Base-by-base conservation (phyloP, 30 jellyfish, hydroid and myxozoan genomes). In the Hydractinia symbiolongicarpus region DNA sequence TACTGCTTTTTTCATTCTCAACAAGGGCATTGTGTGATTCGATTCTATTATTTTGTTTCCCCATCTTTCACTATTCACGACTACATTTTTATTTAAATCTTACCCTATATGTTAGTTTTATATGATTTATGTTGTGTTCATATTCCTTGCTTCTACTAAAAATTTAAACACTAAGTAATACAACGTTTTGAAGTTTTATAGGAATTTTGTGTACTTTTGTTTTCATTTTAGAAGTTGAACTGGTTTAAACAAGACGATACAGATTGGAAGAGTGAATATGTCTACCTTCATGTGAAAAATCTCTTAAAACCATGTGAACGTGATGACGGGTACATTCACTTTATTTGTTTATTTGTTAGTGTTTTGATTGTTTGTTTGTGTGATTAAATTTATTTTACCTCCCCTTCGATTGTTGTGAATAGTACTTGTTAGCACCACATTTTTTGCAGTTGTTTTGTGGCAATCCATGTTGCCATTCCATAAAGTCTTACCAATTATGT, bases 231-330 rank as follows among this genome's bases (percentile, higher is more conserved):
- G 74, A 64, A n/a, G 1, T n/a, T 6, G 6, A 64, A 64, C 40
- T 64, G 74, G 74, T 64, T 64, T n/a, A 44, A 51, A 6, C 74
- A 64, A 8, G 83, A 74, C 54, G 83, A 74, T 55, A 74, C 83
- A 2, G 66, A 74, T 51, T 74, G 57, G 67, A 74, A 74, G 66
- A 51, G 4, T 14, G 83, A 74, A 10, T 74, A 74, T 55, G 54
- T 74, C 68, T 74, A 17, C 20, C n/a, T 50, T 11, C 83, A 74
- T 50, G 83, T 74, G 66, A 74, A 55, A 17, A 50, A 55, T 10
- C 54, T 74, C 8, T 50, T 21, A 1, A 74, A 50, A 74, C 1
- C n/a, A 50, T 7, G 16, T 7, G 16, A 64, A 44, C 69, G 69
- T 58, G 17, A 58, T 58, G 15, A 11, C 2, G 69, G 19, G 19